Conservation (phyloP, 2,113 vertebrate genomes). For the Helogale parvula region DNA sequence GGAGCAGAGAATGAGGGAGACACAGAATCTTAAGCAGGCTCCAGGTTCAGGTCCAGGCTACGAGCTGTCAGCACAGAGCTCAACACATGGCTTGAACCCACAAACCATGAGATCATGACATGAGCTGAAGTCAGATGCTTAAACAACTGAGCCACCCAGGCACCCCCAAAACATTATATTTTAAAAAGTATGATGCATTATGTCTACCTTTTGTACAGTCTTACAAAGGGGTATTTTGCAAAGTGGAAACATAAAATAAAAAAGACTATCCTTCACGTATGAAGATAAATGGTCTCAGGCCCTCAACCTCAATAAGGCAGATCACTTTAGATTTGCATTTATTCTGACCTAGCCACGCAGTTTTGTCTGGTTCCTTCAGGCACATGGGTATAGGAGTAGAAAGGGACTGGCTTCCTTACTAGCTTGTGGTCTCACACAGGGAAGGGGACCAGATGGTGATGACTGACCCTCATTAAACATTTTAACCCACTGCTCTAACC, state of each 20-base stretch:
- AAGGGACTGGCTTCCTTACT: neutral
- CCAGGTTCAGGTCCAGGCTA: too few relatives aligned
- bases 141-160: too few relatives aligned
- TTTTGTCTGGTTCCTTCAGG: neutral
- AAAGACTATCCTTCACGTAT: neutral
- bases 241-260: neutral
- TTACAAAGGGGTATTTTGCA: slow-evolving; percentile 13
- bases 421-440: neutral
- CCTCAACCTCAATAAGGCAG: neutral
- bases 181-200: neutral
- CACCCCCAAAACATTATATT: neutral
- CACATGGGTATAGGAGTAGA: neutral
- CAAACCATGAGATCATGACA: too few relatives aligned
- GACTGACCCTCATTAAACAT: neutral
- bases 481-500: neutral
- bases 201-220: neutral
- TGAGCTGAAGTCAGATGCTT: too few relatives aligned
- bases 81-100: too few relatives aligned
- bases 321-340: neutral
- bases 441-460: neutral
- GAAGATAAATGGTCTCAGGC: neutral
- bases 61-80: too few relatives aligned
- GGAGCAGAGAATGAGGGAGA: too few relatives aligned
- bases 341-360: neutral
- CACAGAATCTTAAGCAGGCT: too few relatives aligned